Evolutionary conservation across 2,113 vertebrate species (phyloP).

Genomic region (Trinectes maculatus): DNA sequence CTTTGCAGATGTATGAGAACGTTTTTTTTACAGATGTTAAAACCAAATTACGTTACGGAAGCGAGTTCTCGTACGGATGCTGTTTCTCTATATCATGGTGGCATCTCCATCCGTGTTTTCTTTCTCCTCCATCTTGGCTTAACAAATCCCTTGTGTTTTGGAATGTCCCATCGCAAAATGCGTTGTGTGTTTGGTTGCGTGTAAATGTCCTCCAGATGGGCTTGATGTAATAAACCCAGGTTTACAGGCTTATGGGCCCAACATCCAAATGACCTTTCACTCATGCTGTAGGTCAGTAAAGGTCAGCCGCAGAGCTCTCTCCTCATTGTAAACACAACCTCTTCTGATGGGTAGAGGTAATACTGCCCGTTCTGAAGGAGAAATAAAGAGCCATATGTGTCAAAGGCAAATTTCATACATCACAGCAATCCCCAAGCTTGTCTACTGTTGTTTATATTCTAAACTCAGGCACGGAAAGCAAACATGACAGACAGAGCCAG

Average conservation of each 20-base stretch:
- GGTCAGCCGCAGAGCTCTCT: conserved; percentile 25
- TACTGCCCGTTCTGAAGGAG: conserved; percentile 45
- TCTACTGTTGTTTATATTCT: conserved; percentile 69
- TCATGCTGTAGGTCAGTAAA: conserved; percentile 42
- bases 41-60: conserved; percentile 14
- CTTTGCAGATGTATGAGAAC: not conserved
- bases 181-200: conserved; percentile 55
- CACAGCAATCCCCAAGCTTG: conserved; percentile 59
- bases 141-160: conserved; percentile 55
- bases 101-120: conserved; percentile 55
- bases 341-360: conserved; percentile 50
- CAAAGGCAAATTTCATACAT: conserved; percentile 61
- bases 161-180: conserved; percentile 43
- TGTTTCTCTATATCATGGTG: conserved; percentile 35
- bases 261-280: conserved; percentile 53
- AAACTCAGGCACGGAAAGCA: conserved; percentile 67
- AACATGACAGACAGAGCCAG: conserved; percentile 66
- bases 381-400: conserved; percentile 61
- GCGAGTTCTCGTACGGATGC: conserved; percentile 54
- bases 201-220: conserved; percentile 61
- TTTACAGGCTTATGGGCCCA: conserved; percentile 54
- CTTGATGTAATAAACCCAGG: conserved; percentile 54
- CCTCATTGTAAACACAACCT: conserved; percentile 50
- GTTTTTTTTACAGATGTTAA: conserved; percentile 6
- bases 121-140: conserved; percentile 45